Evolutionary conservation across 2,888 invertebrate genomes (phyloP), one percentile per base, ranked within the genome.

Genomic region (Spatulosminthurus flaviceps): DNA sequence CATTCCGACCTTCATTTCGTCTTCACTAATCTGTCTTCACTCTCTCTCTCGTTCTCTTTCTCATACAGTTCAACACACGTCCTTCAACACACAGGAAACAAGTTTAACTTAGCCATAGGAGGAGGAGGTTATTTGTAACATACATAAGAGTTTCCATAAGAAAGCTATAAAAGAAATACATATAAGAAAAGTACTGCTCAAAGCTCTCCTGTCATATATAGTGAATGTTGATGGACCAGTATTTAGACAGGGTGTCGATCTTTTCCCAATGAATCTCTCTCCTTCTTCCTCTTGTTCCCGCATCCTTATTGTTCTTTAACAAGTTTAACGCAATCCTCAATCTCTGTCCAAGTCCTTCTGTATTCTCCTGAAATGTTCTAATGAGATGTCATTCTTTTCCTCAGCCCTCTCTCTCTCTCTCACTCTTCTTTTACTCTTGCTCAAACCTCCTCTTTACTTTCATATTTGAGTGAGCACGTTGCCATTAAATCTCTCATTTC

Each of bases 301-400:
- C 24, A 51, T 74, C 66, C 43, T 67, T 76, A 67, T 67, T 67
- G 67, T 76, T 76, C 43, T 76, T 76, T 43, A 67, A 76, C 76
- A 67, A 69, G 28, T 75, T 75, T 66, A 60, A 24, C 29, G 16
- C 66, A 1, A 28, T 75, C 66, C 41, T 75, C 75, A 75, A 75
- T 75, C 75, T 75, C 66, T 66, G 75, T 66, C 66, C 75, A 64
- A 75, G 26, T 75, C 75, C 21, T 16, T 69, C 16, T 34, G 29
- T 16, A 60, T 11, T 41, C 42, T 41, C 64, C 64, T 43, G 43
- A 21, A 67, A 21, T 16, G 34, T 19, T 24, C 67, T 76, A 76
- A 76, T 76, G 76, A 76, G 76, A 76, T 76, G 76, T 76, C 76
- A 69, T 77, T 73, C 79, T 73, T 80, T 72, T 34, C 5, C 69